phyloP scores from a whole-genome alignment of 2,888 invertebrate species.

The Teinopalpus imperialis region DNA sequence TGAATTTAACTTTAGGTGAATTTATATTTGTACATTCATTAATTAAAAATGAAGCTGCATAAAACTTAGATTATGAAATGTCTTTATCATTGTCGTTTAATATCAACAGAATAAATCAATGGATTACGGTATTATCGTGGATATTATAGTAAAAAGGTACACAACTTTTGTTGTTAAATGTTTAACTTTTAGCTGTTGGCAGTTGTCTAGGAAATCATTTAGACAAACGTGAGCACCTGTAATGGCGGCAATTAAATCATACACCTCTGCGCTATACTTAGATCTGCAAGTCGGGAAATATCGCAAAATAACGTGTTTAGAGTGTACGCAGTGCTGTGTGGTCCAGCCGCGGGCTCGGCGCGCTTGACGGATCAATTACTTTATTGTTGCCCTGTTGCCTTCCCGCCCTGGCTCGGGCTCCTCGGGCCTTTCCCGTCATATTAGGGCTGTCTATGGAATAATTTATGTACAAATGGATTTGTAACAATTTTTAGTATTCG shows the following conservation, averaged over 20 bases:
- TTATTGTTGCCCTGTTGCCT: slow-evolving; percentile 46
- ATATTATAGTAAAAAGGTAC: too few relatives aligned
- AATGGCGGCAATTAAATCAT: slow-evolving; percentile 7
- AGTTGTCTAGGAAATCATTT: slow-evolving; percentile 13
- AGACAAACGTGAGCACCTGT: too few relatives aligned
- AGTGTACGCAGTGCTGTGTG: slow-evolving; percentile 46
- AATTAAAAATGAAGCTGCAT: too few relatives aligned
- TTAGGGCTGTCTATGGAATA: slow-evolving; percentile 34
- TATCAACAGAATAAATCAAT: too few relatives aligned
- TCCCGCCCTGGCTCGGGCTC: slow-evolving; percentile 10
- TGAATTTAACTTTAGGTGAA: too few relatives aligned
- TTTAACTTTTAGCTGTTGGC: slow-evolving; percentile 25
- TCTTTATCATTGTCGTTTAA: too few relatives aligned
- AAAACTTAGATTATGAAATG: too few relatives aligned
- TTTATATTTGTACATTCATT: too few relatives aligned
- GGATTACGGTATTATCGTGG: too few relatives aligned
- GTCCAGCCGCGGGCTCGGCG: slow-evolving; percentile 47
- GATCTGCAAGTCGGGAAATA: slow-evolving; percentile 34
- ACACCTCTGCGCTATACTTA: slow-evolving; percentile 26
- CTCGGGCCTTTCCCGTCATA: slow-evolving; percentile 34
- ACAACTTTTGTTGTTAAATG: too few relatives aligned
- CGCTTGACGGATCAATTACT: slow-evolving; percentile 70
- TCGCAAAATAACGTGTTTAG: slow-evolving; percentile 50
- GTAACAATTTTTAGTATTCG: too few relatives aligned
- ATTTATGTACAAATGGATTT: too few relatives aligned